Evolutionary conservation across 2,113 vertebrate species (phyloP), one percentile per base, ranked within the genome.

Genomic region (Gadus macrocephalus): DNA sequence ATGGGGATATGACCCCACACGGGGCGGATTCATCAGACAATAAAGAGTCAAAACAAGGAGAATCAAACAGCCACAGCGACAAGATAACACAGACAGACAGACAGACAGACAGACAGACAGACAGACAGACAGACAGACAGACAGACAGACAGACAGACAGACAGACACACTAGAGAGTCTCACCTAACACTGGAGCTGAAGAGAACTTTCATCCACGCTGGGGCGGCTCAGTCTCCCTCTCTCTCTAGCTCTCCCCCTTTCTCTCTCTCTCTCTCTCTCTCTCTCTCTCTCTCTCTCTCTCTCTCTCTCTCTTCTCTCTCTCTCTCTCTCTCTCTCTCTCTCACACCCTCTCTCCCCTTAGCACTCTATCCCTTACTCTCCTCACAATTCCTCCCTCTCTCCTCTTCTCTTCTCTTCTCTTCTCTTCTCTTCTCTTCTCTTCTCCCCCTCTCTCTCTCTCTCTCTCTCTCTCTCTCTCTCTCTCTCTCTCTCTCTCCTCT

Each of bases 131-230:
- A 67, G 9, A 53, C 58, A 60, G 17, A 60, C 58, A 20, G 56
- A 38, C 67, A 59, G 17, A 61, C 56, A 16, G 12, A 35, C 67
- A 68, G 55, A 59, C 66, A 68, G 53, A 27, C 53, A 68, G 53
- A 67, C 66, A 67, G 53, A 55, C 66, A 55, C 66, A 67, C 49
- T 35, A 4, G 31, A 35, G 31, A 35, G 6, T 2, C 31, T 35
- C 31, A 35, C 31, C 31, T 7, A 35, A 35, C 31, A 73, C 83
- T 85, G 65, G 84, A 85, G 80, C 84, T 86, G 78, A 75, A 81
- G 78, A 87, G 84, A 81, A 87, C 85, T 91, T 89, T 85, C 91
- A 91, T 92, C 79, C 90, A 91, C 81, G 61, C 77, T 67, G 64
- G 62, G 58, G 56, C 64, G 63, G 62, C 62, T 70, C 4, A 35